Base-by-base conservation (phyloP, 2,113 vertebrate species). In the Chlorodrepanis virens region DNA sequence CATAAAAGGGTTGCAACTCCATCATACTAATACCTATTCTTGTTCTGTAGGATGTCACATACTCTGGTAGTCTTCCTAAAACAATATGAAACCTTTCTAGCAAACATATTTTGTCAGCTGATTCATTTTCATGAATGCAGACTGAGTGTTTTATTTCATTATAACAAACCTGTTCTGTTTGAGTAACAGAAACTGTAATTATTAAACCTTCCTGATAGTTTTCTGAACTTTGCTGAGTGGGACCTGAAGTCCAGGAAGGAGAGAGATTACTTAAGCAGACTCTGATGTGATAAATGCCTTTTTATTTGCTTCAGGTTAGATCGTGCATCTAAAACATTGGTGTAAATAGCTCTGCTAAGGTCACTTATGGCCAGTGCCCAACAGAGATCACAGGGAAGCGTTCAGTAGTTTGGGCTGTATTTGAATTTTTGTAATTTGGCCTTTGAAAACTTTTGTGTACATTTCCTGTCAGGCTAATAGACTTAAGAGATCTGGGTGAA, bases 251-350 rank as follows among this genome's bases (percentile, higher is more conserved):
- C 53, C 44, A 70, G 61, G 65, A 90, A 57, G 2, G 5, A 74
- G 61, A 77, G 24, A 20, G n/a, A 42, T 94, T 94, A 54, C 20
- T 89, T 94, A 75, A 18, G 14, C n/a, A 78, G 18, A 89, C 37
- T 87, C 22, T 81, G 56, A 72, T 93, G 47, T 89, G 75, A 93
- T 94, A 86, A 96, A 90, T 78, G 72, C 37, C 12, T 95, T 97
- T 95, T 96, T 96, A 85, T 93, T 96, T 81, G 31, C 67, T 91
- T 72, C 71, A 83, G 59, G 64, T 95, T 96, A 96, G 95, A 93
- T 60, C 16, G 10, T 81, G 49, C 87, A 80, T 96, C 91, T 96
- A 96, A 96, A 97, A 80, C 3, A 4, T 85, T 60, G 22, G 54
- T 83, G 47, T 97, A 93, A 95, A 87, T 92, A 96, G 40, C 33